These are phyloP conservation scores for Podilymbus podiceps DNA, from an alignment of 2,113 vertebrate genomes.

Conservation along the genomic window DNA sequence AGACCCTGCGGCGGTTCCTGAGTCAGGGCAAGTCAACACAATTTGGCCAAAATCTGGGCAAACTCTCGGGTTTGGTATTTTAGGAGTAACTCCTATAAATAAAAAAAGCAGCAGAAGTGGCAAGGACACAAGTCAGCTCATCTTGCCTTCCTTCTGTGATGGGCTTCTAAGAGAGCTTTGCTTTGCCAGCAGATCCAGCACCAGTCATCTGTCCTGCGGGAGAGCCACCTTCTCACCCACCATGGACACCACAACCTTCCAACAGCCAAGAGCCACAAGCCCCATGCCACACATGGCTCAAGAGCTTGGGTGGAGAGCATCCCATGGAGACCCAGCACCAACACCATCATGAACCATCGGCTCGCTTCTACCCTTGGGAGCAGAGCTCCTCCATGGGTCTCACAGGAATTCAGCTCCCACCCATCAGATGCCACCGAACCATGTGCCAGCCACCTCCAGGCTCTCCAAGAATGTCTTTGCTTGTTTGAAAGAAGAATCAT, in stretches of 20 bases:
- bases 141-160: neutral
- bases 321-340: neutral
- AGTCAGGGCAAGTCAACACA: neutral
- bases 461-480: neutral
- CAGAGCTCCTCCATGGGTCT: neutral
- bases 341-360: neutral
- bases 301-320: neutral
- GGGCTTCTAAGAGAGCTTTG: neutral
- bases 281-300: accelerated
- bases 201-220: neutral
- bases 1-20: neutral
- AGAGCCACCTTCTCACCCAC: neutral
- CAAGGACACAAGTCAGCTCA: neutral
- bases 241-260: neutral
- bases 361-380: neutral
- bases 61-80: neutral
- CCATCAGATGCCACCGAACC: neutral
- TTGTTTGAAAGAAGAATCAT: neutral
- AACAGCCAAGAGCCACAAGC: neutral
- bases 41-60: neutral
- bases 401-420: neutral
- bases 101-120: neutral
- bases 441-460: accelerated
- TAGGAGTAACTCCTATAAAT: neutral
- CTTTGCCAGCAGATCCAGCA: neutral